Evolutionary conservation across 2,888 invertebrate genomes (phyloP).

Genomic region (Linnaemya tessellans): DNA sequence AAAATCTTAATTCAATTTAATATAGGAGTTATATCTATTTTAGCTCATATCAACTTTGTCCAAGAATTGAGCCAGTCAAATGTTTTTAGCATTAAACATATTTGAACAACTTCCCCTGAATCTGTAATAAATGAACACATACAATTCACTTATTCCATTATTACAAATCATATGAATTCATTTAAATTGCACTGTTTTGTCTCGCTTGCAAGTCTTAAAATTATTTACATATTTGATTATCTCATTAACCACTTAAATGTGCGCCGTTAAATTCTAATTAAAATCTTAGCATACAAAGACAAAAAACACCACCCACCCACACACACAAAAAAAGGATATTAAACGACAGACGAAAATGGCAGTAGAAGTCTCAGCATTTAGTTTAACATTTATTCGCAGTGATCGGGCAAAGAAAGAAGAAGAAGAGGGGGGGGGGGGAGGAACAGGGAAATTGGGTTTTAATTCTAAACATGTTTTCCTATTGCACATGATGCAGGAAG

Average conservation of each 20-base stretch:
- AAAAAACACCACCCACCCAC: neutral
- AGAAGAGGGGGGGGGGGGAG: too few relatives aligned
- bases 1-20: too few relatives aligned
- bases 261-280: slow-evolving; percentile 29
- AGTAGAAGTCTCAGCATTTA: neutral
- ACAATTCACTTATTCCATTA: too few relatives aligned
- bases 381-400: neutral
- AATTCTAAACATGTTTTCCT: slow-evolving; percentile 14
- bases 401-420: neutral
- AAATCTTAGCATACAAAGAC: neutral
- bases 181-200: too few relatives aligned
- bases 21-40: too few relatives aligned
- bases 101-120: too few relatives aligned
- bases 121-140: too few relatives aligned
- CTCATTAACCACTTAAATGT: slow-evolving; percentile 9
- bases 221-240: slow-evolving; percentile 30
- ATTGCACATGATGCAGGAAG: neutral
- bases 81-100: too few relatives aligned
- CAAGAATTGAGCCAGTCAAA: too few relatives aligned
- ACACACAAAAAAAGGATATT: neutral
- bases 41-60: too few relatives aligned
- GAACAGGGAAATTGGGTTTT: slow-evolving; percentile 3
- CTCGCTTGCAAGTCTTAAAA: neutral
- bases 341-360: neutral
- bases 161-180: too few relatives aligned